A percentile compares a stretch with the other conserved stretches of the same genome.
Evolutionary conservation across 2,113 vertebrate species (phyloP).

Genomic region (Cololabis saira): DNA sequence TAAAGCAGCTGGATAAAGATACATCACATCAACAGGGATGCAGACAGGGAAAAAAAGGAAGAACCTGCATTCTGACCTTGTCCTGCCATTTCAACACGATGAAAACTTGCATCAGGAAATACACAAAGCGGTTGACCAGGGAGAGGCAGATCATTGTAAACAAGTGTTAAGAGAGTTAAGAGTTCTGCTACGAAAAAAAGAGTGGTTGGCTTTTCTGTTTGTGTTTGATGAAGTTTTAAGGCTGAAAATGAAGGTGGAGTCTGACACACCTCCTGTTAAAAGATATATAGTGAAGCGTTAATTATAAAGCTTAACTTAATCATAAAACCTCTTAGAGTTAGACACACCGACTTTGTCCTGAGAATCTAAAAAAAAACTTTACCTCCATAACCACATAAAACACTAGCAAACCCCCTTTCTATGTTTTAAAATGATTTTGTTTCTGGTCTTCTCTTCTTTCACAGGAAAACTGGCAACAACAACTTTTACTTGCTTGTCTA

Average conservation of each 20-base stretch:
- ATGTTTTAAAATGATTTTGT: too few species aligned
- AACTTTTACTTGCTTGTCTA: too few species aligned
- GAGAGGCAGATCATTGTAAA: neutral
- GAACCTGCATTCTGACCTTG: conserved; percentile 49
- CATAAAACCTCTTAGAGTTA: too few species aligned
- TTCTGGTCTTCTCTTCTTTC: too few species aligned
- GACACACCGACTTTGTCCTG: too few species aligned
- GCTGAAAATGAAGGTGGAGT: conserved; percentile 5
- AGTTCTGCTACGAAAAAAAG: neutral
- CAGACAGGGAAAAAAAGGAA: conserved; percentile 38
- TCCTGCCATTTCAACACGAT: conserved; percentile 15
- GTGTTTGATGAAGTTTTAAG: conserved; percentile 1
- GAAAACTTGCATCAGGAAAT: neutral
- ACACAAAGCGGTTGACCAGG: conserved; percentile 9
- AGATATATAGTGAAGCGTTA: conserved; percentile 21
- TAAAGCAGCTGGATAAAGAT: conserved; percentile 58
- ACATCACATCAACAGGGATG: conserved; percentile 29
- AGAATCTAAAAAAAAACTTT: too few species aligned
- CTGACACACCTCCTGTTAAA: conserved; percentile 32
- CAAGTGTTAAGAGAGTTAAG: neutral
- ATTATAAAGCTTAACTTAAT: neutral
- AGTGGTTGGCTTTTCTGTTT: neutral
- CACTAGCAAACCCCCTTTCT: too few species aligned
- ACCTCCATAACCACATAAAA: too few species aligned
- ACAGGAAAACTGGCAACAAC: too few species aligned